These are phyloP conservation scores for Hippocampus guttulatus DNA, from an alignment of 2,113 vertebrate species.

Conservation along the genomic window DNA sequence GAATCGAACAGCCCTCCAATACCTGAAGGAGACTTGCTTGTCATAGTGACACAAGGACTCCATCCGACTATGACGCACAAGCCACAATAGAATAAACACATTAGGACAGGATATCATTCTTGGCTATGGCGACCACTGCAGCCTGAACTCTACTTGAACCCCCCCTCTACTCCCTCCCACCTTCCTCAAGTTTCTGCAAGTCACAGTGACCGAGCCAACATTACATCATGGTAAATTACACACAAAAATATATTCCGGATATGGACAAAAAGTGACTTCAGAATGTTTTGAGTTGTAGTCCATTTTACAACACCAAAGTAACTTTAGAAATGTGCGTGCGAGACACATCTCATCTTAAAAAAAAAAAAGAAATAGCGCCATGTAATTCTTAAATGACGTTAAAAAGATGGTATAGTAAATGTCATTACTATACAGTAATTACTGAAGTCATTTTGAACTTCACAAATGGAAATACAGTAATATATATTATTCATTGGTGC, in stretches of 20 bases:
- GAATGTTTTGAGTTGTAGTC: neutral
- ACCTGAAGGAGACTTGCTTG: neutral
- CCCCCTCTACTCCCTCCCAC: neutral
- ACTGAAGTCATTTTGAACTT: too few species aligned
- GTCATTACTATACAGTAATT: too few species aligned
- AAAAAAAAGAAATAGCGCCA: too few species aligned
- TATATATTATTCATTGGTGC: too few species aligned
- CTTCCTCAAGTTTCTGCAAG: constrained; percentile 34
- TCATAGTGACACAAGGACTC: constrained; percentile 21
- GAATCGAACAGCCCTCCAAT: too few species aligned
- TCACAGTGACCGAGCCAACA: constrained; percentile 43
- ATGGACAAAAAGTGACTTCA: neutral
- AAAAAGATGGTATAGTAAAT: too few species aligned
- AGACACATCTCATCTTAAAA: too few species aligned
- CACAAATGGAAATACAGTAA: too few species aligned
- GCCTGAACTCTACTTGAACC: constrained; percentile 7
- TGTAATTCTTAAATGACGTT: too few species aligned
- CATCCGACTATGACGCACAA: constrained; percentile 19
- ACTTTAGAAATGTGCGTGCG: too few species aligned
- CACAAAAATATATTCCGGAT: neutral
- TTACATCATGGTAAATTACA: neutral
- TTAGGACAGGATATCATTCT: constrained; percentile 41
- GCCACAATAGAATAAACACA: constrained; percentile 31
- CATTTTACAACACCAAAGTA: too few species aligned
- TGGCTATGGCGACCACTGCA: constrained; percentile 9